Conservation (phyloP, 2,888 invertebrate genomes). For the Malthinus seriepunctatus region DNA sequence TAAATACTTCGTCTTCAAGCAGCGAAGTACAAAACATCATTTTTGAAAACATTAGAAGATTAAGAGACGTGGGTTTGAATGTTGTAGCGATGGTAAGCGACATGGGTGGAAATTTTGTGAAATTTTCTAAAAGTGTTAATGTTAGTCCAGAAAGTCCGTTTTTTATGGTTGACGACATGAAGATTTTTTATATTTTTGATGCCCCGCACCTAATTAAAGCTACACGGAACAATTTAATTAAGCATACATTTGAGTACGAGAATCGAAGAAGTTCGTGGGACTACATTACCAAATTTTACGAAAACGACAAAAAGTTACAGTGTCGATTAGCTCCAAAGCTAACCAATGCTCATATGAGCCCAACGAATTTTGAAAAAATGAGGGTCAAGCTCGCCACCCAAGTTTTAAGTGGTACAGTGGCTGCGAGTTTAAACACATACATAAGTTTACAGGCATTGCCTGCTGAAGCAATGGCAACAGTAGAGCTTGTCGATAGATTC, state of each 20-base stretch:
- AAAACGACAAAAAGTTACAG: constrained; percentile 22
- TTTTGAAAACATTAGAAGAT: not conserved
- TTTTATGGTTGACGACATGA: constrained; percentile 26
- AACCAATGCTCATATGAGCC: constrained; percentile 30
- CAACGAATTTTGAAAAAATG: constrained; percentile 34
- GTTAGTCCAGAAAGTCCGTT: constrained; percentile 22
- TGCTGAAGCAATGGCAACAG: constrained; percentile 21
- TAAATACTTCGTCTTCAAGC: not conserved
- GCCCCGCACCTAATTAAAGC: constrained; percentile 24
- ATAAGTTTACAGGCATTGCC: constrained; percentile 24
- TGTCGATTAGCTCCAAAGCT: constrained; percentile 28
- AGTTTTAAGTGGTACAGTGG: constrained; percentile 32
- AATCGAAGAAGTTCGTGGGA: constrained; percentile 22
- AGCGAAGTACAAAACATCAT: not conserved
- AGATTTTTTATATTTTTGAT: constrained; percentile 35
- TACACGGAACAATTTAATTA: constrained; percentile 28
- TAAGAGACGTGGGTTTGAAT: not conserved
- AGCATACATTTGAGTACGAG: constrained; percentile 19
- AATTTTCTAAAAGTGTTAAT: constrained; percentile 17
- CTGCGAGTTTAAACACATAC: constrained; percentile 28
- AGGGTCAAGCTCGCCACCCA: constrained; percentile 33
- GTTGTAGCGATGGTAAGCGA: constrained; percentile 14
- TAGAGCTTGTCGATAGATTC: constrained; percentile 30
- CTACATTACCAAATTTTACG: constrained; percentile 31
- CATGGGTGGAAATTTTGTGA: constrained; percentile 21